phyloP scores from a whole-genome alignment of 2,113 vertebrate species.

The Dissostichus mawsoni region DNA sequence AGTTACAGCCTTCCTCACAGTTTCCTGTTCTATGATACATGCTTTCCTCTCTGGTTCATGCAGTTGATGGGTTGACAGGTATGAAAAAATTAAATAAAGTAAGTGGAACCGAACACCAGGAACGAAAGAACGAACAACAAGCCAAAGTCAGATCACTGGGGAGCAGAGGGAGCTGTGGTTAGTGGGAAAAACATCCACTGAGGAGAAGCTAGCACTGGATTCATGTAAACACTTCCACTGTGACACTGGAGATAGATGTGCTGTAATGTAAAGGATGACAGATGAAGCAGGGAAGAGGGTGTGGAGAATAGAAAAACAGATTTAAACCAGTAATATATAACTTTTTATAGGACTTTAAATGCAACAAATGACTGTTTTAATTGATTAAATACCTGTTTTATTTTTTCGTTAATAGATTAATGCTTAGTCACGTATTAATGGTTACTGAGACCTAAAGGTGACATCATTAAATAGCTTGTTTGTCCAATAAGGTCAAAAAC shows the following conservation, averaged over 20 bases:
- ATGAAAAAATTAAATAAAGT: slow-evolving; percentile 5
- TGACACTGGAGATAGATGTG: slow-evolving; percentile 31
- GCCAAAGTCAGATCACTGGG: slow-evolving; percentile 28
- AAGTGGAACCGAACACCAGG: slow-evolving; percentile 35
- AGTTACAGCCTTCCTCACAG: slow-evolving; percentile 36
- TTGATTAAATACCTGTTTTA: too few species aligned
- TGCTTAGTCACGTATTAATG: too few species aligned
- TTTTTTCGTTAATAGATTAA: too few species aligned
- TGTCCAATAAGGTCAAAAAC: too few species aligned
- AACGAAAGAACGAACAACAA: slow-evolving; percentile 42
- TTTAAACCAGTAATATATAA: too few species aligned
- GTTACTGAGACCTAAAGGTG: too few species aligned
- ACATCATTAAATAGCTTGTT: too few species aligned
- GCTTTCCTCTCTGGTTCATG: slow-evolving; percentile 46
- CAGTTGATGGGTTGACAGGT: slow-evolving; percentile 62
- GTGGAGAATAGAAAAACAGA: not conserved
- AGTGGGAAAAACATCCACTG: slow-evolving; percentile 27
- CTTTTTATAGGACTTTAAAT: too few species aligned
- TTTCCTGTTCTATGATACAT: slow-evolving; percentile 54
- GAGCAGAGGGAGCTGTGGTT: slow-evolving; percentile 37
- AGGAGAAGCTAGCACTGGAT: not conserved
- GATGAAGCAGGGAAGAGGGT: not conserved
- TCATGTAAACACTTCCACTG: slow-evolving; percentile 50
- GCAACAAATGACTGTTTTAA: too few species aligned
- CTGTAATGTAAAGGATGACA: slow-evolving; percentile 40